Evolutionary conservation across 1,140 invertebrate genomes (phyloP).

Genomic region (Phthorimaea operculella): DNA sequence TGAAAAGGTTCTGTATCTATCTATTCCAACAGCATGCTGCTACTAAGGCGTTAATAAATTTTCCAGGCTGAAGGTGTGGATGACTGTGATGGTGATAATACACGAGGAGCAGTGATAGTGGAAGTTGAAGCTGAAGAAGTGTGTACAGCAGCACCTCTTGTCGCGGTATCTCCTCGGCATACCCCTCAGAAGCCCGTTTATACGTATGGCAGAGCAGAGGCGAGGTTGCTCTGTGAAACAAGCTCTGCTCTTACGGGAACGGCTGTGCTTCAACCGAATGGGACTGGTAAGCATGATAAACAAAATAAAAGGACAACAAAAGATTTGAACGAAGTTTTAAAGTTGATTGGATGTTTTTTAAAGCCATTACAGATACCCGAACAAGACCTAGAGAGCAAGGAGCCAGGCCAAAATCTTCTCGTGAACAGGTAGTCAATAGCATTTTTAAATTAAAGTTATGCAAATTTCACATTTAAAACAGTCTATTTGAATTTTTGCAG

Average conservation of each 20-base stretch:
- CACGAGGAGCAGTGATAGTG: constrained; percentile 71
- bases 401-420: constrained; percentile 27
- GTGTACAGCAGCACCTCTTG: constrained; percentile 73
- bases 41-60: too few relatives aligned
- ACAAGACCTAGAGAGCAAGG: constrained; percentile 30
- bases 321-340: too few relatives aligned
- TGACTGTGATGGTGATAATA: constrained; percentile 67
- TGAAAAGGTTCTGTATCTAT: too few relatives aligned
- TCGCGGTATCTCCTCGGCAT: constrained; percentile 70
- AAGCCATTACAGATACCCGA: constrained; percentile 27
- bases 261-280: constrained; percentile 47
- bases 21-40: too few relatives aligned
- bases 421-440: constrained; percentile 40
- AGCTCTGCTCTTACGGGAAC: constrained; percentile 49
- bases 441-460: background rate
- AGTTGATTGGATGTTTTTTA: too few relatives aligned
- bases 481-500: constrained; percentile 19
- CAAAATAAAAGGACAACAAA: too few relatives aligned
- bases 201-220: constrained; percentile 69
- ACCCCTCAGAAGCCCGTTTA: constrained; percentile 77
- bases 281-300: constrained; percentile 31
- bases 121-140: constrained; percentile 77
- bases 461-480: background rate
- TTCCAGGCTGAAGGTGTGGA: constrained; percentile 43
- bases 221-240: constrained; percentile 52